Base-by-base conservation (phyloP, 2,113 vertebrate species). In the Casuarius casuarius region DNA sequence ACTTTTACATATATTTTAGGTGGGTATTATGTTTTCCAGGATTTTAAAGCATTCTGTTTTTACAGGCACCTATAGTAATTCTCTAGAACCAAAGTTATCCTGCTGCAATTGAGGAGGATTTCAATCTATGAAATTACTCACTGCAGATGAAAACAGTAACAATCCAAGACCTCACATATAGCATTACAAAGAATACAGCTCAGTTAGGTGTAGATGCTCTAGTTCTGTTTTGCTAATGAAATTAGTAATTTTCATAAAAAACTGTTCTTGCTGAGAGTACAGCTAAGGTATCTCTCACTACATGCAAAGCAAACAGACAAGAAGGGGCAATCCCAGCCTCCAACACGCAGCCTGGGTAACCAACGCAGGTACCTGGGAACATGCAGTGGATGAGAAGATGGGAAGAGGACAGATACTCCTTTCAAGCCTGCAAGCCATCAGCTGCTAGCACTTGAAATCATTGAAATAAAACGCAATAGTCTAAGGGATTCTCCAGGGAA, bases 141-240 rank as follows among this genome's bases (percentile, higher is more conserved):
- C 42, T 70, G 78, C 77, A 90, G 73, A 96, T 91, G 77, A 95
- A 91, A 92, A 63, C 42, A 93, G 33, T 90, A 95, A 80, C 54
- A 81, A 83, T 42, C 62, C 89, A 91, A 97, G 59, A 66, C 61
- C 79, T 83, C 78, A 90, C 46, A 90, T 92, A 83, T 1, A 35
- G 82, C 67, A 74, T 52, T 88, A 82, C 92, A 83, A 81, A 86
- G 25, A 95, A 91, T 82, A 90, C 91, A 97, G 51, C 62, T 87
- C 84, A 94, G 44, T 88, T 80, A 81, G 4, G 7, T 26, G 20
- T 38, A 95, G 89, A 91, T 67, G 42, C 51, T 93, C 95, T 83
- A 59, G 73, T 62, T 74, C 40, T 7, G 68, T n/a, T 68, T 78
- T 18, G 31, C 66, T 80, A 96, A 76, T 54, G 49, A 94, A 84